Base-by-base conservation (phyloP, 2,888 invertebrate species). In the Perdita meconis region DNA sequence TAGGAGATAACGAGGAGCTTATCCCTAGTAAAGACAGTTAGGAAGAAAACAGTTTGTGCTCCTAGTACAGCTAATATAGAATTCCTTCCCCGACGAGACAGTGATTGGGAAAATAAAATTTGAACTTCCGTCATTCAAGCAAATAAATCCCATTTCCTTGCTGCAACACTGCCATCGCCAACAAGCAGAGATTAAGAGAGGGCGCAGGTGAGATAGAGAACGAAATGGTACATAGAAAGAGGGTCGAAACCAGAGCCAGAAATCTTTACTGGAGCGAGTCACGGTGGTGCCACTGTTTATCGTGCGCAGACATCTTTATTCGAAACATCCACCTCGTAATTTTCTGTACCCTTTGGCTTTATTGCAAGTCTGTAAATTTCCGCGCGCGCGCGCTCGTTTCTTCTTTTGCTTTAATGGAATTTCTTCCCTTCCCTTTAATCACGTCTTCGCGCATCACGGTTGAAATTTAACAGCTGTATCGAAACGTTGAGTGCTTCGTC, bases 221-320 rank as follows among this genome's bases (percentile, higher is more conserved):
- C 19, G 16, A 65, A 55, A 30, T 24, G 13, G 16, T 10, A 12
- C 24, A n/a, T 44, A 44, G 59, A 50, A 63, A 59, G 42, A 59
- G n/a, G 67, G 36, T 67, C 47, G 68, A 68, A 64, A 60, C 53
- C 73, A 42, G 60, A 68, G 64, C 60, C 64, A 74, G 73, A 77
- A 77, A 73, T 73, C 71, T 74, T 68, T 60, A 64, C 68, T n/a
- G 61, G 22, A 69, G 57, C 36, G 47, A 55, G 67, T 65, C 73
- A 68, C 73, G 68, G 74, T 65, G 60, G 64, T 60, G 65, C 55
- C 55, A 47, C 65, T 74, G 77, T 77, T 77, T 74, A 77, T 77
- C 74, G 74, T 68, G 19, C 12, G 36, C 34, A 65, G 68, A 74
- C 68, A 77, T 74, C 59, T 77, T 77, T 74, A 77, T 77, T 63